phyloP scores from a whole-genome alignment of 2,888 invertebrate genomes.

The Drosophila leonis region DNA sequence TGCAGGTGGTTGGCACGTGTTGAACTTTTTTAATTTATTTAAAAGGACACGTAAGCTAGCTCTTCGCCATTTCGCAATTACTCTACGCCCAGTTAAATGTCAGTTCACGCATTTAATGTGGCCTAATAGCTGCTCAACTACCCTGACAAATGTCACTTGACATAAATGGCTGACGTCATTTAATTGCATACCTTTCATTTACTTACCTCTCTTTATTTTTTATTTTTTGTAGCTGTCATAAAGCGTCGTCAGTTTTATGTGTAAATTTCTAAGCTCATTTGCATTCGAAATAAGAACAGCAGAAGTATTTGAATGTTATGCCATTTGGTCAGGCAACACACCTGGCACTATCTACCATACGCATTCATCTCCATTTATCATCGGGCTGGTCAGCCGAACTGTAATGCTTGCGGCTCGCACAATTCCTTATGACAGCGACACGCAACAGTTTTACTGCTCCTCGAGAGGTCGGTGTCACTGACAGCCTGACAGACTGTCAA shows the following conservation, averaged over 20 bases:
- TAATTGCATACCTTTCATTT: constrained; percentile 28
- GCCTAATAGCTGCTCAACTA: constrained; percentile 56
- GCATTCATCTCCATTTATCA: constrained; percentile 57
- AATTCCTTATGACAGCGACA: constrained; percentile 34
- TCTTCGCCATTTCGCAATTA: constrained; percentile 57
- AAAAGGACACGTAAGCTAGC: constrained; percentile 61
- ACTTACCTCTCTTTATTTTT: constrained; percentile 12
- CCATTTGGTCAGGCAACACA: constrained; percentile 18
- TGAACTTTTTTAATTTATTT: constrained; percentile 67
- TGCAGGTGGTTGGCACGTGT: constrained; percentile 50
- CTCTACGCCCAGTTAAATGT: constrained; percentile 68
- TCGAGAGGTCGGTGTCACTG: constrained; percentile 52
- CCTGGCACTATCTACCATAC: constrained; percentile 20
- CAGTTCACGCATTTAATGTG: constrained; percentile 51
- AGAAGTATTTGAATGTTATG: constrained; percentile 2
- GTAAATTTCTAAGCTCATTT: constrained; percentile 46
- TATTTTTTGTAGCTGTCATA: constrained; percentile 50
- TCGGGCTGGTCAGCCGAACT: constrained; percentile 28
- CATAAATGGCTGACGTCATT: constrained; percentile 48
- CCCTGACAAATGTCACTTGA: constrained; percentile 22
- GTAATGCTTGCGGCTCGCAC: constrained; percentile 19
- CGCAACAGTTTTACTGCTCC: constrained; percentile 59
- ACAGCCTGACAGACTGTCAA: constrained; percentile 65
- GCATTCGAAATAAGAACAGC: constrained; percentile 15
- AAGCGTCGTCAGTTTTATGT: constrained; percentile 44